Percentiles rank a stretch among this genome's conserved stretches.
Conservation (phyloP, 2,888 invertebrate genomes). For the Leptothorax acervorum region DNA sequence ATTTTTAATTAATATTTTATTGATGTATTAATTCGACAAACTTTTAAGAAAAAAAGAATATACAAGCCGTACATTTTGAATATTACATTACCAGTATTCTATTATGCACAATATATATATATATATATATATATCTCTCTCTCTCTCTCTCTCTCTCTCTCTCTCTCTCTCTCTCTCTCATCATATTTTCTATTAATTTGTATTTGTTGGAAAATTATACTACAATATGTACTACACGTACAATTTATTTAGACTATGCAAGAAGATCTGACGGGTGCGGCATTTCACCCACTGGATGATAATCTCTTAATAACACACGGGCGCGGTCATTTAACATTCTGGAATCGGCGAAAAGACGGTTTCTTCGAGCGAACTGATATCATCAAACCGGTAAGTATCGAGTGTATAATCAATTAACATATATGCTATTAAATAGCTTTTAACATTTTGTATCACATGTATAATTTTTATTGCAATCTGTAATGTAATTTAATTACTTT, state of each 20-base stretch:
- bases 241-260: conserved; percentile 91
- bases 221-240: no score
- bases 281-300: conserved; percentile 96
- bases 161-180: no score
- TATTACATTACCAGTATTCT: background rate
- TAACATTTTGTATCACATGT: background rate
- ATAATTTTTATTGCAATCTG: background rate
- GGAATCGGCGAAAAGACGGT: conserved; percentile 96
- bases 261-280: conserved; percentile 95
- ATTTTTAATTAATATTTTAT: background rate
- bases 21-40: background rate
- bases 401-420: background rate
- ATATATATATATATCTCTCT: no score
- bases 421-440: background rate
- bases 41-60: no score
- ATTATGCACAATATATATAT: background rate
- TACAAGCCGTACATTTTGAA: background rate
- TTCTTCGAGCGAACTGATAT: conserved; percentile 96
- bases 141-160: no score
- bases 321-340: conserved; percentile 96
- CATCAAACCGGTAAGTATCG: conserved; percentile 90
- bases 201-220: background rate
- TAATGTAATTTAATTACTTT: background rate
- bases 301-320: conserved; percentile 96
- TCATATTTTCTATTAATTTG: no score